Evolutionary conservation across 2,888 invertebrate species (phyloP), one percentile per base, ranked within the genome.

Genomic region (Philonicus albiceps): DNA sequence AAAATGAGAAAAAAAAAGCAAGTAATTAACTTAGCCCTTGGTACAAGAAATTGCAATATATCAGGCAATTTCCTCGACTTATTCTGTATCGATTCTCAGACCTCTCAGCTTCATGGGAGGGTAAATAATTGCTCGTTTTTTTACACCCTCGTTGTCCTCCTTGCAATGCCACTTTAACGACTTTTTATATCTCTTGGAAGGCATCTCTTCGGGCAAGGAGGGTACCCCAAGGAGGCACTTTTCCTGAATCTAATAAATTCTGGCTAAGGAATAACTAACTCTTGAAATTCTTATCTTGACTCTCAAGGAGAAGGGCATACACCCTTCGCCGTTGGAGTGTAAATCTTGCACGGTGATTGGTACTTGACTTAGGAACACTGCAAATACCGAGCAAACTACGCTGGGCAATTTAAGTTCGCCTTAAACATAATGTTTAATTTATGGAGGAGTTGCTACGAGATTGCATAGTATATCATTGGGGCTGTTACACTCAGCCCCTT

Each of bases 361-460:
- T 76, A 40, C 76, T 76, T 40, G 76, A 40, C 37, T 76, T 40
- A 40, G 19, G 76, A 76, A 40, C 34, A 76, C 19, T 76, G 22
- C 76, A 76, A 76, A 76, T 76, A 49, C 49, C 49, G 2, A 76
- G 76, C 43, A 37, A 40, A 76, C 76, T 76, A 76, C 34, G 40
- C 40, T 13, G 0, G 22, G 37, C 43, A 76, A 76, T 76, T 76
- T 76, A 76, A 76, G 76, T 40, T 16, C 76, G 7, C 40, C 76
- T 76, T 40, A 40, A 76, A 76, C 76, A 76, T 37, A 76, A 76
- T 76, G 76, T 76, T 76, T 76, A 76, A 76, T 76, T 76, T 76
- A 76, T 40, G 76, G 76, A 40, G 76, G 37, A 76, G 76, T 40
- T 43, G 6, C 40, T 40, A 16, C 19, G 19, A 40, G 76, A 37